Percentiles rank a stretch among this genome's conserved stretches.
phyloP scores from a whole-genome alignment of 2,113 vertebrate genomes.

The Cynoglossus semilaevis region DNA sequence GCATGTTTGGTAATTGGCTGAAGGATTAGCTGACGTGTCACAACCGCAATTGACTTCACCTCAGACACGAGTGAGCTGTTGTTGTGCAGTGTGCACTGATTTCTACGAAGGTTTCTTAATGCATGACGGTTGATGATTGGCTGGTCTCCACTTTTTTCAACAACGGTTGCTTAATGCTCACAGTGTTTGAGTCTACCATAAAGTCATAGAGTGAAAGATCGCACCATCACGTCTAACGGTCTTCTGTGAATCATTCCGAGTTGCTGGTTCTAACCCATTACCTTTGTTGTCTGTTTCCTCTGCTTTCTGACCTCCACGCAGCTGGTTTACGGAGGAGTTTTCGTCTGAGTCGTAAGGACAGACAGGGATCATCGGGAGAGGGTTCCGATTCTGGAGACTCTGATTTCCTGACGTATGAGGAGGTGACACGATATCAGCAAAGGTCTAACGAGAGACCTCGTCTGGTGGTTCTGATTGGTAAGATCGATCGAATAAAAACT shows the following conservation, averaged over 20 bases:
- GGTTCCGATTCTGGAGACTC: conserved; percentile 62
- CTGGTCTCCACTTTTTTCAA: conserved; percentile 15
- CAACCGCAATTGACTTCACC: conserved; percentile 17
- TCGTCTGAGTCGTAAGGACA: conserved; percentile 86
- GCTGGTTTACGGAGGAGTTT: conserved; percentile 94
- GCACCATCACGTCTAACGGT: background rate
- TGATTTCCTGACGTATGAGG: conserved; percentile 87
- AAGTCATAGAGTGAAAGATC: background rate
- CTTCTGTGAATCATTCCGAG: background rate
- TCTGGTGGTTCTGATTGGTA: conserved; percentile 92
- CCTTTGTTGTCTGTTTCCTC: background rate
- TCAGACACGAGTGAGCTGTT: conserved; percentile 18
- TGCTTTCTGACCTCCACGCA: conserved; percentile 39
- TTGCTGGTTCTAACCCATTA: conserved; percentile 3
- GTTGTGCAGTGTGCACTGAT: conserved; percentile 10
- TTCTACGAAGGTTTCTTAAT: conserved; percentile 33
- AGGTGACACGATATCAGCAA: conserved; percentile 91
- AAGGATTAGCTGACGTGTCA: conserved; percentile 14
- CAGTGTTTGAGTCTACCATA: too few relatives aligned
- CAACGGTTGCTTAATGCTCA: conserved; percentile 11
- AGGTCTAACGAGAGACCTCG: conserved; percentile 83
- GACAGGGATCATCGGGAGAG: conserved; percentile 76
- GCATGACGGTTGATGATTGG: conserved; percentile 42
- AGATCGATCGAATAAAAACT: conserved; percentile 33
- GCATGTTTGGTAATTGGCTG: conserved; percentile 30